These are phyloP conservation scores for Arothron firmamentum DNA, from an alignment of 2,113 vertebrate species.

Conservation along the genomic window DNA sequence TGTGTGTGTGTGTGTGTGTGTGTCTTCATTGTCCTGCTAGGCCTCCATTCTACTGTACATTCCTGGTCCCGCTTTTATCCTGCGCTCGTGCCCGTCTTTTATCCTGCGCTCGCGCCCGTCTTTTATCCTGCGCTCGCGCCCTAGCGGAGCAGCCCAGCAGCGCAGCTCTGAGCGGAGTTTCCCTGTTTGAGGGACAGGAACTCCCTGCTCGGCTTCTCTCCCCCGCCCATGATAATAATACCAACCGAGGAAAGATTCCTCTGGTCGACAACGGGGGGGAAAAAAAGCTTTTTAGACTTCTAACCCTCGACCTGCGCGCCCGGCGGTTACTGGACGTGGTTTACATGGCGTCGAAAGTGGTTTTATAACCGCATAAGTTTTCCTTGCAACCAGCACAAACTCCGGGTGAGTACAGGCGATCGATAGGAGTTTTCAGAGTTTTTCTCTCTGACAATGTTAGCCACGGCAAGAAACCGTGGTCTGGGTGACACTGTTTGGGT, in stretches of 20 bases:
- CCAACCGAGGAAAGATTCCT: slow-evolving; percentile 44
- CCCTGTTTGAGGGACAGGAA: slow-evolving; percentile 76
- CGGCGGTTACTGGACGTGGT: neutral
- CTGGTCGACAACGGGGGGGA: slow-evolving; percentile 6
- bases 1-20: neutral
- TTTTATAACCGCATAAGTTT: slow-evolving; percentile 14
- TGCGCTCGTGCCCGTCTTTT: slow-evolving; percentile 9
- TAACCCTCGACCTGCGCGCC: neutral
- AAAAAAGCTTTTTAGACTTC: neutral
- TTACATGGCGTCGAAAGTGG: slow-evolving; percentile 38
- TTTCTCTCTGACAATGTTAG: slow-evolving; percentile 11
- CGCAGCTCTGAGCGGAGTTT: slow-evolving; percentile 50
- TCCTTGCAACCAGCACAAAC: slow-evolving; percentile 28
- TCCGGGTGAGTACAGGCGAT: slow-evolving; percentile 56
- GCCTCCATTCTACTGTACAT: slow-evolving; percentile 19
- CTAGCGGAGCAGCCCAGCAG: slow-evolving; percentile 45
- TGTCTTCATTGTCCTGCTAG: neutral
- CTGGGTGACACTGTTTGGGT: slow-evolving; percentile 6
- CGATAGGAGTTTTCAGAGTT: slow-evolving; percentile 22
- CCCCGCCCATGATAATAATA: slow-evolving; percentile 62
- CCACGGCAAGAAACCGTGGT: slow-evolving; percentile 8
- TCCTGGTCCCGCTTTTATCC: slow-evolving; percentile 32
- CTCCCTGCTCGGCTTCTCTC: slow-evolving; percentile 58
- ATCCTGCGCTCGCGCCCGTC: slow-evolving; percentile 15
- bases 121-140: slow-evolving; percentile 22